Evolutionary conservation across 2,888 invertebrate species (phyloP).

Genomic region (Leptinotarsa peninsularis): DNA sequence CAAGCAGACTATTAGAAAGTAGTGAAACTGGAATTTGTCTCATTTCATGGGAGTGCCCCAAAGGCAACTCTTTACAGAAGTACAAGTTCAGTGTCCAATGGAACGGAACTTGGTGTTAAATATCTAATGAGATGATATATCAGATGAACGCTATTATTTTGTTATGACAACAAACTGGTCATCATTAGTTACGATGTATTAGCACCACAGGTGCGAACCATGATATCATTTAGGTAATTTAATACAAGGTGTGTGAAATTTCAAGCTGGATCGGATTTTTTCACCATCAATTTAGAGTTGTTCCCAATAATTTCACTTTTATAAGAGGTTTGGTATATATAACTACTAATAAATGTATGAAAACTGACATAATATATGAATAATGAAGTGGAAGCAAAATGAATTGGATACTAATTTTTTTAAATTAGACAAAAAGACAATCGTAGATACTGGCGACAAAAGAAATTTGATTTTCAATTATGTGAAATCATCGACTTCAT

Average conservation of each 20-base stretch:
- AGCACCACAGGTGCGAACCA: constrained; percentile 5
- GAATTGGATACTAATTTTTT: no score
- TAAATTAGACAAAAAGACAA: no score
- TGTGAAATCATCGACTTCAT: no score
- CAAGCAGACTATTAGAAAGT: constrained; percentile 2
- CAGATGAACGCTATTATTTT: constrained; percentile 1
- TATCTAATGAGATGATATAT: constrained; percentile 9
- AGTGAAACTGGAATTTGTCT: constrained; percentile 1
- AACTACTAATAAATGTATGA: no score
- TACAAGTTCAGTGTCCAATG: constrained; percentile 9
- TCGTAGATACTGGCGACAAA: no score
- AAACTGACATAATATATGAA: no score
- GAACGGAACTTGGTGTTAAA: constrained; percentile 11
- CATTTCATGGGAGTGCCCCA: constrained; percentile 3
- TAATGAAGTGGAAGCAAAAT: no score
- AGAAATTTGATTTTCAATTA: no score
- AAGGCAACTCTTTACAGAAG: not conserved
- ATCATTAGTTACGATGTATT: constrained; percentile 4
- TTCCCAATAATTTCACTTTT: not conserved
- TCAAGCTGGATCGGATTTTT: not conserved
- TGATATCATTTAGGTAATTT: not conserved
- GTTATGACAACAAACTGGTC: constrained; percentile 6
- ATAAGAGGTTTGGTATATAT: no score
- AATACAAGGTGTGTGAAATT: not conserved
- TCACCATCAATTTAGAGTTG: not conserved